Percentiles rank a stretch among this genome's conserved stretches.
Evolutionary conservation across 2,113 vertebrate species (phyloP).

Genomic region (Loxodonta africana): DNA sequence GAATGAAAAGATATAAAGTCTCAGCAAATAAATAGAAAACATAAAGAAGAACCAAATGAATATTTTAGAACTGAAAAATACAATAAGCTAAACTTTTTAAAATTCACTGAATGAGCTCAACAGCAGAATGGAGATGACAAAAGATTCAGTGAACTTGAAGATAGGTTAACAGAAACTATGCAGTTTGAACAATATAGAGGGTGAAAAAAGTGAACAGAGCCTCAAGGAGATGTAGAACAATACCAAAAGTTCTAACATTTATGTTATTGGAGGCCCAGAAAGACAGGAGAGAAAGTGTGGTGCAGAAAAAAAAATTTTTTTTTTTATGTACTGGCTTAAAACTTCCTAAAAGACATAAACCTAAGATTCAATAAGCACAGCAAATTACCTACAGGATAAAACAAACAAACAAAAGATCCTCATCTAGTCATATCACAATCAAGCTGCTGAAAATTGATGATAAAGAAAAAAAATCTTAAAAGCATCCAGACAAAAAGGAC

Average conservation of each 20-base stretch:
- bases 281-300: not conserved
- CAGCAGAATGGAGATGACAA: not conserved
- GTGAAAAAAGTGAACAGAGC: not conserved
- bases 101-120: not conserved
- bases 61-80: not conserved
- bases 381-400: not conserved
- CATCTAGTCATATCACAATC: not conserved
- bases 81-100: not conserved
- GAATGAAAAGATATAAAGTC: not conserved
- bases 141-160: not conserved
- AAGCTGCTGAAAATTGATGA: too few species aligned
- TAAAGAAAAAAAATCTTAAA: too few species aligned
- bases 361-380: not conserved
- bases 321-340: not conserved
- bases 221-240: too few species aligned
- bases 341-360: not conserved
- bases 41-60: too few species aligned
- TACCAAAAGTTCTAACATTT: too few species aligned
- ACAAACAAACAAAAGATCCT: not conserved
- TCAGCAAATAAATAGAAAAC: too few species aligned
- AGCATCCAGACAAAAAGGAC: too few species aligned
- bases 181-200: not conserved
- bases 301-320: not conserved
- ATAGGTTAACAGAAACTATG: not conserved
- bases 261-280: too few species aligned